Evolutionary conservation across 2,888 invertebrate genomes (phyloP), one percentile per base, ranked within the genome.

Genomic region (Drosophila algonquin): DNA sequence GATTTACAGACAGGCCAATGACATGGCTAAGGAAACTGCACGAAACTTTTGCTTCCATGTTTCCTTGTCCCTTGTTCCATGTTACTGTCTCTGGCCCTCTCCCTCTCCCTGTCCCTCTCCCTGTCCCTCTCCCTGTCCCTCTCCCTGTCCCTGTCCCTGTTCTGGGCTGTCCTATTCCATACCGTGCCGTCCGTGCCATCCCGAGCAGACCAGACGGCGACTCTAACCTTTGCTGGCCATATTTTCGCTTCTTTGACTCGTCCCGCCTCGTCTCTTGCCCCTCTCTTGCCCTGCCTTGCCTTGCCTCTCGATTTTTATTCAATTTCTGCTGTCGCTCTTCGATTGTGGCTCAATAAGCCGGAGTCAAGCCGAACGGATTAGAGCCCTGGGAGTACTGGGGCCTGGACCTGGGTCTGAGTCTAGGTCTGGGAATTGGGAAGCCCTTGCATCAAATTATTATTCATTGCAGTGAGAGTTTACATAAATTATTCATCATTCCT

Each of bases 331-430:
- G 52, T 67, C 59, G 67, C 53, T 62, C 58, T 78, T 78, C 85
- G 76, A 87, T 87, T 81, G 84, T 79, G 81, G 79, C 74, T 86
- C 86, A 86, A 86, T 86, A 86, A 84, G 80, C 82, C 63, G 68
- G 62, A 62, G 53, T 27, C 44, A 47, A 62, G 51, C 63, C 71
- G 62, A 48, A 45, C 63, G 63, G 57, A 52, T 64, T 57, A 73
- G 73, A 59, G 70, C 50, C 54, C 59, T 52, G 55, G 78, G 80
- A 81, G 71, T 67, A 63, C 62, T 50, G 73, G 30, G 30, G 8
- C 8, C 30, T 8, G 30, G 30, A 8, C 8, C 32, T 32, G 52
- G 73, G 30, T 30, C 27, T 27, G 12, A 3, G 12, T 9, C 12
- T 35, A 10, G 32, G 53, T 27, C 48, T 47, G 80, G 73, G 81